These are phyloP conservation scores for Ciconia stormi DNA, from an alignment of 2,113 vertebrate species.

Conservation along the genomic window DNA sequence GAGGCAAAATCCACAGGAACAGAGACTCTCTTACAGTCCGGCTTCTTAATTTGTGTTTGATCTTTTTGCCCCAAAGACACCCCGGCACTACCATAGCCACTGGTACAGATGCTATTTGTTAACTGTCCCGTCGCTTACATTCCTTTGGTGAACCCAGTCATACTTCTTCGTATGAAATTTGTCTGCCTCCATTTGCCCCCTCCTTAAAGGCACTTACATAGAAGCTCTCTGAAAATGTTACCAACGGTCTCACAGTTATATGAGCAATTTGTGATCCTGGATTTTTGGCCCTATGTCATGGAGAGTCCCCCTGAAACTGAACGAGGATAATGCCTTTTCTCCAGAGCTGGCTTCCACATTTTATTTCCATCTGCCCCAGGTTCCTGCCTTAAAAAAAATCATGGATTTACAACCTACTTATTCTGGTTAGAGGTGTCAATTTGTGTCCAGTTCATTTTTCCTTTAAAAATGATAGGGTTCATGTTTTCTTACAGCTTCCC, in stretches of 20 bases:
- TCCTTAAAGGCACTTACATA: not conserved
- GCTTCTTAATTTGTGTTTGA: not conserved
- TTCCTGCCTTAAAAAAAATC: not conserved
- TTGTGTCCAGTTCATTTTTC: constrained; percentile 27
- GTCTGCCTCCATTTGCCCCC: not conserved
- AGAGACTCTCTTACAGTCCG: not conserved
- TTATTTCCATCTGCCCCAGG: not conserved
- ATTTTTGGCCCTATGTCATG: not conserved
- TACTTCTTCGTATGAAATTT: not conserved
- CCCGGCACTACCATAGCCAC: not conserved
- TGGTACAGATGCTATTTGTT: not conserved
- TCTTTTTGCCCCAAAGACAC: not conserved
- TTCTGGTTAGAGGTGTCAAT: not conserved
- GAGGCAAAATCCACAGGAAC: not conserved
- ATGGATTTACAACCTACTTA: not conserved
- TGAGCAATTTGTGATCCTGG: not conserved
- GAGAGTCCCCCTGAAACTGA: not conserved
- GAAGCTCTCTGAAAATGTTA: not conserved
- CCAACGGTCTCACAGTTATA: not conserved
- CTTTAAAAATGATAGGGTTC: constrained; percentile 13
- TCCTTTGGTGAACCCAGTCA: not conserved
- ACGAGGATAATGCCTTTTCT: not conserved
- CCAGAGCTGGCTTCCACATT: not conserved
- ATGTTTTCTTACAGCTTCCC: constrained; percentile 58
- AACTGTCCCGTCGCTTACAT: not conserved